Evolutionary conservation across 1,140 invertebrate genomes (phyloP), one percentile per base, ranked within the genome.

Genomic region (Brachionus rotundiformis): DNA sequence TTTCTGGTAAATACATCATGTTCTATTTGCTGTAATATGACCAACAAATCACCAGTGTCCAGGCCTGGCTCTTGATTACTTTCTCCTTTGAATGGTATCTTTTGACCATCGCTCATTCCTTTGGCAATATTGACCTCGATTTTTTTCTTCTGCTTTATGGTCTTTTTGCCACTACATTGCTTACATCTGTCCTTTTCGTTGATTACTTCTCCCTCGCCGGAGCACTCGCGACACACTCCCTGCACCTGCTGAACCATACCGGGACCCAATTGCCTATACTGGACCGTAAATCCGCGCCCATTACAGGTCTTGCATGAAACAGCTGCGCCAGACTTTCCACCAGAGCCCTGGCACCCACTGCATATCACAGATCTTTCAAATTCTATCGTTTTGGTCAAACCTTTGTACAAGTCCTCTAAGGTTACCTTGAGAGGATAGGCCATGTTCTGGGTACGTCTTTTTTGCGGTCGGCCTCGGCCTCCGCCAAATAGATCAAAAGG

Each of bases 181-280:
- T 82, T 82, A 77, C 81, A 82, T 19, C 68, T 29, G 36, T 82
- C 81, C 13, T 63, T 75, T 23, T 82, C 81, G 13, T 77, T 76
- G 16, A 82, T 75, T 0, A 39, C 25, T 76, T 75, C 71, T n/a
- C 81, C 81, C 31, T 82, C 71, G 8, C 81, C 81, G 5, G 27
- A 49, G 85, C 95, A 98, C 16, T 94, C 92, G 7, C 87, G 83
- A 86, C 95, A 98, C 65, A 93, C 90, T 13, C 91, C 91, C 86
- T 97, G 94, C 29, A 95, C 92, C 85, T 96, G 95, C 85, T 98
- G 95, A 83, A 98, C 91, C 91, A 98, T 94, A 44, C 94, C 94
- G 25, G 94, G 94, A 44, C 91, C 94, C 41, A 98, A 89, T 85
- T 96, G 94, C 84, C 95, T 93, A 41, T 95, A 92, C 80, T 93